Conservation (phyloP, 2,797 vertebrate species). For the Manis crassicaudata region DNA sequence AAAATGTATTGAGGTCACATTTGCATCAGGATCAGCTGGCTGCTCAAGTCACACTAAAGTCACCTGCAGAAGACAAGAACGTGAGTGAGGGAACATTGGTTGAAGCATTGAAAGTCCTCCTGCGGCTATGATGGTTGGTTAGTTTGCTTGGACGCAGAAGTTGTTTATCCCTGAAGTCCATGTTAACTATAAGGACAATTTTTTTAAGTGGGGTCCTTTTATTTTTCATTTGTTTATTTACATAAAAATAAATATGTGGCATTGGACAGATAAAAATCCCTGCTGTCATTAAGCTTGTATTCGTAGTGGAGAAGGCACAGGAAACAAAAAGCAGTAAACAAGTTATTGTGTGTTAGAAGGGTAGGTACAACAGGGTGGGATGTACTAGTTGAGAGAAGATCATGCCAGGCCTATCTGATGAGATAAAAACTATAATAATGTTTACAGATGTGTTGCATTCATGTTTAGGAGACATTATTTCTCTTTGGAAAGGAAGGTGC, state of each 20-base stretch:
- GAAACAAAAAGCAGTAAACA: neutral
- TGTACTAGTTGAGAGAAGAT: neutral
- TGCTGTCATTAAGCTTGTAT: neutral
- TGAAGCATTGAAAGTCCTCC: neutral
- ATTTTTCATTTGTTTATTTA: neutral
- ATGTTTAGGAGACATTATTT: neutral
- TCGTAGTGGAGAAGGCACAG: neutral
- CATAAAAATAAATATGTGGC: neutral
- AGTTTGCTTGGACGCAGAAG: neutral
- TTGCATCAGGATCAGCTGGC: neutral
- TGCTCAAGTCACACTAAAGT: neutral
- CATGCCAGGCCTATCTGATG: neutral
- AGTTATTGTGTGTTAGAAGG: neutral
- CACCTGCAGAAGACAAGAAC: neutral
- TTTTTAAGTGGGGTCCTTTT: neutral
- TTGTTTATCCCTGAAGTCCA: neutral
- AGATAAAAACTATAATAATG: neutral
- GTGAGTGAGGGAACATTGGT: neutral
- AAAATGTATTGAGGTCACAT: neutral
- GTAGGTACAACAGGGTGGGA: rapidly evolving
- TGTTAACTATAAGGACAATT: neutral
- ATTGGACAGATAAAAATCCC: neutral
- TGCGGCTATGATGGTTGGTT: neutral
- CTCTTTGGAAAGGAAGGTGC: neutral
- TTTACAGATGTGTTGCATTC: neutral